Percentiles rank a stretch among this genome's conserved stretches.
Evolutionary conservation across 2,797 vertebrate species (phyloP).

Genomic region (Enteromius mattozi): DNA sequence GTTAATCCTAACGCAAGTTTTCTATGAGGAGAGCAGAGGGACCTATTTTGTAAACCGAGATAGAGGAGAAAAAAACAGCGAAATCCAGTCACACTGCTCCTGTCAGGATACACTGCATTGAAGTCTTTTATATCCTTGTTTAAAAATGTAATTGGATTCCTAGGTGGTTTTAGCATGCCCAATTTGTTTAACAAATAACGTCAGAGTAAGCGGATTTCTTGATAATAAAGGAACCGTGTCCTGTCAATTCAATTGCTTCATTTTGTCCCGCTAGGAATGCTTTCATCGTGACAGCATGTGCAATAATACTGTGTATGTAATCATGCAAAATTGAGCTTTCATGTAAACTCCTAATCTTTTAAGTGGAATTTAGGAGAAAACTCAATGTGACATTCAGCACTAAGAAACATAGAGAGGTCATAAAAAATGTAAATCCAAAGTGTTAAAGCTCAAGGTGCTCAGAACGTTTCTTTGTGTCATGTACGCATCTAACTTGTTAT

Average conservation of each 20-base stretch:
- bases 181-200: constrained; percentile 9
- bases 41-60: constrained; percentile 64
- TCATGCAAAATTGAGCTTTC: not conserved
- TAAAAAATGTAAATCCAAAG: not conserved
- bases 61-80: constrained; percentile 26
- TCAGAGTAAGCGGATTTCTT: constrained; percentile 14
- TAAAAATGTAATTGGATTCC: not conserved
- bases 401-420: not conserved
- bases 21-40: constrained; percentile 57
- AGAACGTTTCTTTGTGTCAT: not conserved
- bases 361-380: not conserved
- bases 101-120: not conserved
- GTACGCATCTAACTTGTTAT: constrained; percentile 1
- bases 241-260: not conserved
- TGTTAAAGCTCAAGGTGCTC: not conserved
- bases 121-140: not conserved
- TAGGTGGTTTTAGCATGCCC: constrained; percentile 21
- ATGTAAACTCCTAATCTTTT: not conserved
- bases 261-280: not conserved
- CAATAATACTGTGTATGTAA: not conserved
- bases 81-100: constrained; percentile 26
- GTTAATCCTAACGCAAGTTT: constrained; percentile 64
- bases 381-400: not conserved
- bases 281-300: not conserved
- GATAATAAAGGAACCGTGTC: not conserved